A percentile compares a stretch with the other conserved stretches of the same genome.
Evolutionary conservation across 2,888 invertebrate genomes (phyloP).

Genomic region (Euspilapteryx auroguttella): DNA sequence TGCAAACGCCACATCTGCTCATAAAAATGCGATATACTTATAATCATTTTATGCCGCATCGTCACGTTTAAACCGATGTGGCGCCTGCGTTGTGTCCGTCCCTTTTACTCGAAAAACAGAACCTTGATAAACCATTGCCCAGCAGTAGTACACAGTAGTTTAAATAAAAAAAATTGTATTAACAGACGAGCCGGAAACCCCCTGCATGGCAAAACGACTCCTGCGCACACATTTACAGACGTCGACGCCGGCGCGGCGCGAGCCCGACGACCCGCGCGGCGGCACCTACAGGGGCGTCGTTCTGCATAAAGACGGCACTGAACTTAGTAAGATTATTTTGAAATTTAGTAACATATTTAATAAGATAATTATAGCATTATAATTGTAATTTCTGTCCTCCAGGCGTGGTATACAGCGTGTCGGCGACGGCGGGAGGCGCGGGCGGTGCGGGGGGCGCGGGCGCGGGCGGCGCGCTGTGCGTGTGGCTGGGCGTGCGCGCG

Average conservation of each 20-base stretch:
- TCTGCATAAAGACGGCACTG: constrained; percentile 42
- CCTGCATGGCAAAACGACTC: constrained; percentile 21
- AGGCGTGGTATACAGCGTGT: constrained; percentile 58
- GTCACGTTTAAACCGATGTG: no score
- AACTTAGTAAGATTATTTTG: constrained; percentile 26
- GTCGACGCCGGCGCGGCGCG: constrained; percentile 31
- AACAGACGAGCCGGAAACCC: constrained; percentile 30
- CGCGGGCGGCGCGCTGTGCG: constrained; percentile 64
- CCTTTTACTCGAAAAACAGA: no score
- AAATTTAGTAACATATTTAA: no score
- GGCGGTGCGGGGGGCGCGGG: constrained; percentile 60
- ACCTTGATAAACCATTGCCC: no score
- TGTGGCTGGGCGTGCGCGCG: constrained; percentile 26
- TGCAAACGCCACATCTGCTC: no score
- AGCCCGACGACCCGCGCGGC: constrained; percentile 16
- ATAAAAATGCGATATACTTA: no score
- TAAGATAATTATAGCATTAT: no score
- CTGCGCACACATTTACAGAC: constrained; percentile 29
- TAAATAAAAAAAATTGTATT: no score
- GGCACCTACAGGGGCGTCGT: constrained; percentile 45
- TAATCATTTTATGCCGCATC: no score
- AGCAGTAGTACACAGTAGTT: no score
- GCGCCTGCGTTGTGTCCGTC: no score
- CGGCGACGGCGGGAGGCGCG: constrained; percentile 49
- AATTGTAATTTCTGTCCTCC: no score